Percentiles rank a stretch among this genome's conserved stretches.
phyloP scores from a whole-genome alignment of 2,888 invertebrate species.

The Platycheirus rosarum region DNA sequence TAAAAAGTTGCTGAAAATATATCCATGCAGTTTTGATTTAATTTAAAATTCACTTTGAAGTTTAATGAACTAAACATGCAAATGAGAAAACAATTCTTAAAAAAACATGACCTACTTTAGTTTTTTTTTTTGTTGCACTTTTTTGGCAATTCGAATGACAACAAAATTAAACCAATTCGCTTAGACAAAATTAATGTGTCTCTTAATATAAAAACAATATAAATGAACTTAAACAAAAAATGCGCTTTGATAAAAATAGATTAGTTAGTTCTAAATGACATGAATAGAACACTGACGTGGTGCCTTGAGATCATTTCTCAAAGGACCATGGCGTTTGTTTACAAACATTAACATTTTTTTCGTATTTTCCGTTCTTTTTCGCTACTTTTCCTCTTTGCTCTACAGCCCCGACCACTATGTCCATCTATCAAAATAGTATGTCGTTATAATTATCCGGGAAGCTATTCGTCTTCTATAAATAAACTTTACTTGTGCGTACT shows the following conservation, averaged over 20 bases:
- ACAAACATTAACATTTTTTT: conserved; percentile 34
- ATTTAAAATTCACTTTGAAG: too few relatives aligned
- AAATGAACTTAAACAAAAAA: conserved; percentile 4
- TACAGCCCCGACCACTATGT: background rate
- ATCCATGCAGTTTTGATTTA: too few relatives aligned
- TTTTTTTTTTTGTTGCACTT: too few relatives aligned
- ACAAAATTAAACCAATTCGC: background rate
- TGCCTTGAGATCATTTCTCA: background rate
- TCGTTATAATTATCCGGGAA: conserved; percentile 17
- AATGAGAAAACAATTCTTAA: too few relatives aligned
- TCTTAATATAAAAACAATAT: too few relatives aligned
- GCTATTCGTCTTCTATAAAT: conserved; percentile 43
- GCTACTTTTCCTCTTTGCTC: conserved; percentile 2
- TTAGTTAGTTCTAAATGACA: conserved; percentile 12
- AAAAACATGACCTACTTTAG: too few relatives aligned
- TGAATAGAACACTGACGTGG: conserved; percentile 14
- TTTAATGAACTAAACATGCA: too few relatives aligned
- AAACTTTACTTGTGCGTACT: background rate
- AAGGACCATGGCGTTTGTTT: conserved; percentile 22
- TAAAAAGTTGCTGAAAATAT: too few relatives aligned
- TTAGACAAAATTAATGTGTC: too few relatives aligned
- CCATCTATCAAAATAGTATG: conserved; percentile 20
- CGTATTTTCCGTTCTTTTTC: background rate
- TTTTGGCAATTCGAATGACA: too few relatives aligned
- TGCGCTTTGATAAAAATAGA: conserved; percentile 36